Conservation (phyloP, 2,888 invertebrate genomes). For the Megaustenia siamemsis region DNA sequence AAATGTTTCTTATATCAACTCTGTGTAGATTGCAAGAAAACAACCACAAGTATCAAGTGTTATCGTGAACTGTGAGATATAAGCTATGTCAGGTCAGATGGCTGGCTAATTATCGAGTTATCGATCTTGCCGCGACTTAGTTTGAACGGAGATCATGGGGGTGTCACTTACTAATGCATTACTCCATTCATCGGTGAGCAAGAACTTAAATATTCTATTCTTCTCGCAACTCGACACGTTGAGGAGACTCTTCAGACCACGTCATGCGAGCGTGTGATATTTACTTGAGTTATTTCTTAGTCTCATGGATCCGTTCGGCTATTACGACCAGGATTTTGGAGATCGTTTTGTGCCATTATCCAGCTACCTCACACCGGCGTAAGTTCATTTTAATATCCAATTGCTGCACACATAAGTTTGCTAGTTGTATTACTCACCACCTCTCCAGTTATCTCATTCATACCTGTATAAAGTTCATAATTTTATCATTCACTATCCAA, state of each 20-base stretch:
- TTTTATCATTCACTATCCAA: too few species aligned
- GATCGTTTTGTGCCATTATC: constrained; percentile 48
- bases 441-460: too few species aligned
- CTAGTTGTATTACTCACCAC: too few species aligned
- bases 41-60: too few species aligned
- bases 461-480: too few species aligned
- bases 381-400: constrained; percentile 26
- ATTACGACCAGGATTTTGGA: constrained; percentile 31
- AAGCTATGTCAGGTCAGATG: neutral
- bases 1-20: too few species aligned
- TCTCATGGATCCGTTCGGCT: constrained; percentile 31
- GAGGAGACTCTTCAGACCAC: neutral
- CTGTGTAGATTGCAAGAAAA: too few species aligned
- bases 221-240: neutral
- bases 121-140: neutral
- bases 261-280: neutral
- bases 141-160: neutral
- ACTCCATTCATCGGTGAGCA: neutral
- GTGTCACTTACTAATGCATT: neutral
- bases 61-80: too few species aligned
- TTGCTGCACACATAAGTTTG: too few species aligned
- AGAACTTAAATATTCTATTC: neutral
- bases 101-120: neutral
- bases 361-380: constrained; percentile 48
- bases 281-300: neutral